A percentile compares a stretch with the other conserved stretches of the same genome.
Conservation (phyloP, 2,113 vertebrate genomes). For the Istiophorus platypterus region DNA sequence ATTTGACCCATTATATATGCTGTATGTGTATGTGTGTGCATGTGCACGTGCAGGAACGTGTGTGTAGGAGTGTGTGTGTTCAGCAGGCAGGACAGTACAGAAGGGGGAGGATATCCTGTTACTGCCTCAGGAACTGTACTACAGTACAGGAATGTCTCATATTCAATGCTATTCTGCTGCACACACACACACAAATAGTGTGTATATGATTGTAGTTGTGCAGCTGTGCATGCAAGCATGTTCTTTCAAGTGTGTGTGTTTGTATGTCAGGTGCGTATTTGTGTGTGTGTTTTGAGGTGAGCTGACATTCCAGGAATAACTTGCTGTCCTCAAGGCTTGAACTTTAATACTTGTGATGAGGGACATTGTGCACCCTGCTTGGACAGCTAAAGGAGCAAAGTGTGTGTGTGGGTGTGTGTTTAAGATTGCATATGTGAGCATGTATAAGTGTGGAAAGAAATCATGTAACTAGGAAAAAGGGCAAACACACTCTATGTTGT, state of each 20-base stretch:
- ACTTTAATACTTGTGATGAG: conserved; percentile 60
- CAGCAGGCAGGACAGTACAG: conserved; percentile 57
- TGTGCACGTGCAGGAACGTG: conserved; percentile 36
- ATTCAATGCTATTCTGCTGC: conserved; percentile 45
- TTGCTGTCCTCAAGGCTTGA: conserved; percentile 62
- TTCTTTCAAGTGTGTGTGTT: conserved; percentile 46
- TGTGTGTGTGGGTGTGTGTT: conserved; percentile 19
- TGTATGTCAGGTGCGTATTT: too few relatives aligned
- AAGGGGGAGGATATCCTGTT: conserved; percentile 79
- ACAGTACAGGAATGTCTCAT: conserved; percentile 76
- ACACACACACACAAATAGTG: conserved; percentile 36
- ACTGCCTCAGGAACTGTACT: conserved; percentile 70
- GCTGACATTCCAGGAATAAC: conserved; percentile 79
- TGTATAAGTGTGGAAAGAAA: background rate
- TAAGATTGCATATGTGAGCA: background rate
- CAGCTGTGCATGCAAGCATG: conserved; percentile 36
- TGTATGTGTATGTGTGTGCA: conserved; percentile 31
- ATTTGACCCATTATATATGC: conserved; percentile 10
- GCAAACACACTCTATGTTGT: background rate
- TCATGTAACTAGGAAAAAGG: background rate
- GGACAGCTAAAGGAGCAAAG: conserved; percentile 5
- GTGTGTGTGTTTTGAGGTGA: too few relatives aligned
- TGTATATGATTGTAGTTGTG: conserved; percentile 33
- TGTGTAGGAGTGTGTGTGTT: conserved; percentile 54
- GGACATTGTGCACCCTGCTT: conserved; percentile 43